These are phyloP conservation scores for Dyspetes luteomarginatus DNA, from an alignment of 2,888 invertebrate genomes.

Conservation along the genomic window DNA sequence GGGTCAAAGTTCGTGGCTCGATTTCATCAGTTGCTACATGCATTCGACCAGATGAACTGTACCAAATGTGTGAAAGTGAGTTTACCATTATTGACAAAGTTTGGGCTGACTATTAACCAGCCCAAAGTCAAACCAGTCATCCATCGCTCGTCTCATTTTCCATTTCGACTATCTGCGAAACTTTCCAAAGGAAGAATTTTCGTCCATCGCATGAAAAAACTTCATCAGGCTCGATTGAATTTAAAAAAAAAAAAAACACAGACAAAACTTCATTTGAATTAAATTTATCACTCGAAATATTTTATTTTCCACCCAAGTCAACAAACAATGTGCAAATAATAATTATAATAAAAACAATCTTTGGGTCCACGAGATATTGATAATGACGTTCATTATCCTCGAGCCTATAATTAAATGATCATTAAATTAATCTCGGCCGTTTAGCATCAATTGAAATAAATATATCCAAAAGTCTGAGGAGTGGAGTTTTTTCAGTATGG, in stretches of 20 bases:
- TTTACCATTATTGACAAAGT: conserved; percentile 35
- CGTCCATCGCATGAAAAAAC: not conserved
- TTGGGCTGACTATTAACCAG: not conserved
- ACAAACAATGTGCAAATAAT: not conserved
- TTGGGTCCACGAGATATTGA: conserved; percentile 24
- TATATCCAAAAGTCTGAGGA: conserved; percentile 66
- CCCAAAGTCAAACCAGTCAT: not conserved
- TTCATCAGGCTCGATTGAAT: not conserved
- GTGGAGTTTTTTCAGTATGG: conserved; percentile 17
- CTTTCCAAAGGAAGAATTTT: not conserved
- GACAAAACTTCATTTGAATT: no score
- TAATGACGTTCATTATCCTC: not conserved
- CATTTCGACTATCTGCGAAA: conserved; percentile 1
- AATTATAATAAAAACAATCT: conserved; percentile 1
- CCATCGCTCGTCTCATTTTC: not conserved
- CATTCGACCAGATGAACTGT: not conserved
- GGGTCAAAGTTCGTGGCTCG: conserved; percentile 30
- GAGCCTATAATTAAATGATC: conserved; percentile 2
- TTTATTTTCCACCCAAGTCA: no score
- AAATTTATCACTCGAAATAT: no score
- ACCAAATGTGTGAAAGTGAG: not conserved
- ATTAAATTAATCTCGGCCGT: conserved; percentile 63
- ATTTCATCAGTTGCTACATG: conserved; percentile 8
- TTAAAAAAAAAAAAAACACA: not conserved
- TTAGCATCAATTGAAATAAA: conserved; percentile 73